Evolutionary conservation across 2,888 invertebrate species (phyloP), one percentile per base, ranked within the genome.

Genomic region (Candidula unifasciata): DNA sequence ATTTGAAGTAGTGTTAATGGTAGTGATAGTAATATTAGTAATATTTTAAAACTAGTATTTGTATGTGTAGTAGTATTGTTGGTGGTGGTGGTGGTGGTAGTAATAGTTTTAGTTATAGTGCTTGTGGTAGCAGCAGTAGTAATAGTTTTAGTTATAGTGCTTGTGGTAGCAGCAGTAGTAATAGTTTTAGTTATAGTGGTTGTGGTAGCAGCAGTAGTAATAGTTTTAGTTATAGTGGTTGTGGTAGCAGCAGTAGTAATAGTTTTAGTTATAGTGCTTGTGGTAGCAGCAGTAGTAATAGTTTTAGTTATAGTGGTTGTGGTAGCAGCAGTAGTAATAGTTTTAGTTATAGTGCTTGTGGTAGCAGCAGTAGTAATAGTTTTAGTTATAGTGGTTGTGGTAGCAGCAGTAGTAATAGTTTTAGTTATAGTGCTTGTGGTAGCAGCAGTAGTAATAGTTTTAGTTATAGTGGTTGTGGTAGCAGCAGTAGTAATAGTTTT

Each of bases 121-220:
- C 71, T 81, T 71, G 81, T 81, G 71, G 81, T 81, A 81, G 81
- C 71, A 81, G 81, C 71, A 81, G 71, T 81, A 81, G 81, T 81
- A 81, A 71, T 81, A 71, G 81, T 81, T 37, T 69, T 81, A 71
- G 71, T 73, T n/a, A 73, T 82, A 80, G 80, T 80, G 66, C 66
- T 80, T 66, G 80, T 80, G 66, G 80, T 80, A 80, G 80, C 66
- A 80, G 80, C 66, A 44, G 44, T 44, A 44, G 2, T 44, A 44
- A 13, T 44, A 44, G 0, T 44, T 10, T 6, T 44, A 44, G 44
- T 44, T 10, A 13, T 1, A 44, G 44, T 1, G 13, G 44, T 44
- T 71, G 71, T 81, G 44, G 71, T 44, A 44, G 44, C 2, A 44
- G 44, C 2, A 44, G 44, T 1, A 44, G 44, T 44, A 44, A 13